Evolutionary conservation across 2,797 vertebrate genomes (phyloP).

Genomic region (Falco peregrinus): DNA sequence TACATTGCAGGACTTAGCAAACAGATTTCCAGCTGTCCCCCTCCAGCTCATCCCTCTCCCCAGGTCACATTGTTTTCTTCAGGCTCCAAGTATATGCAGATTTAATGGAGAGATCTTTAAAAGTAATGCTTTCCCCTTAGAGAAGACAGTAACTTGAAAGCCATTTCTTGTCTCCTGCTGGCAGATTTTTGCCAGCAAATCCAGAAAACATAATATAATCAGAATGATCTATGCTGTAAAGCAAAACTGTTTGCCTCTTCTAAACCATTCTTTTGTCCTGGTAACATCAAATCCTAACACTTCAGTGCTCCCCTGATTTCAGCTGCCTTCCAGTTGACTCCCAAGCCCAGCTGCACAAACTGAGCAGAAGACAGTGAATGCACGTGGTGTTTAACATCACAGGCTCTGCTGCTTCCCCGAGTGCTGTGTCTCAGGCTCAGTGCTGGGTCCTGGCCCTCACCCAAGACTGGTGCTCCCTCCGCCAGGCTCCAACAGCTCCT

Average conservation of each 20-base stretch:
- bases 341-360: background rate
- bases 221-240: background rate
- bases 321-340: background rate
- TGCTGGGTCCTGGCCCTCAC: background rate
- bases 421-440: background rate
- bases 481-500: background rate
- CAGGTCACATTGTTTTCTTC: constrained; percentile 16
- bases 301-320: background rate
- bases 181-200: constrained; percentile 56
- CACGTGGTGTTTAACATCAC: accelerated
- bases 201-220: background rate
- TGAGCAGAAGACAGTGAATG: background rate
- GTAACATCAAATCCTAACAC: background rate
- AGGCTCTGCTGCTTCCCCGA: background rate
- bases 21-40: background rate
- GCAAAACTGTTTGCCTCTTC: background rate
- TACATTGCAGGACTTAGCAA: background rate
- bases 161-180: background rate
- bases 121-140: constrained; percentile 32
- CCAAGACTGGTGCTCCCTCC: background rate
- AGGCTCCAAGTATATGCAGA: constrained; percentile 51
- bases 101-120: constrained; percentile 61
- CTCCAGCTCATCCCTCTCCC: background rate
- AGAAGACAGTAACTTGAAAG: constrained; percentile 53
- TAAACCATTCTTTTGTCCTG: background rate